Conservation (phyloP, 2,797 vertebrate species). For the Bucorvus abyssinicus region DNA sequence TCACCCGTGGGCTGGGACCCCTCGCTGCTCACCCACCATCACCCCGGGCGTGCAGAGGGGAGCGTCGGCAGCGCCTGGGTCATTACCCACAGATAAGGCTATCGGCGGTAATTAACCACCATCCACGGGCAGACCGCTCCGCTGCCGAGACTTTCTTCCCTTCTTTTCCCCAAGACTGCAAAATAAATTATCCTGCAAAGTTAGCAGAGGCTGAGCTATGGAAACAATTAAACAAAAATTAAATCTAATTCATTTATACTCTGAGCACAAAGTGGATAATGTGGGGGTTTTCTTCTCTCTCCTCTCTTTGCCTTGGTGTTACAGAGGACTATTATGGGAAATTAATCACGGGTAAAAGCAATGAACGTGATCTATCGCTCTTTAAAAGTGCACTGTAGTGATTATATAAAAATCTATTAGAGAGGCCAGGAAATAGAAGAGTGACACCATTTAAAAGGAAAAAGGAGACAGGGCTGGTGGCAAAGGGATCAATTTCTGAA, state of each 20-base stretch:
- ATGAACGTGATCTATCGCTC: constrained; percentile 82
- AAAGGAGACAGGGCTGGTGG: constrained; percentile 35
- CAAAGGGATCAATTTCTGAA: constrained; percentile 30
- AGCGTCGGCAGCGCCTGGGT: neutral
- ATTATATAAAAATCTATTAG: constrained; percentile 76
- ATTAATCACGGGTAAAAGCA: constrained; percentile 82
- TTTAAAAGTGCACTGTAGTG: constrained; percentile 76
- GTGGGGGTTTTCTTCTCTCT: constrained; percentile 62
- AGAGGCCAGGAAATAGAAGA: constrained; percentile 56
- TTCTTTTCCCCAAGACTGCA: constrained; percentile 78
- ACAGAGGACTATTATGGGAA: constrained; percentile 81
- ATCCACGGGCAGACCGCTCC: constrained; percentile 69
- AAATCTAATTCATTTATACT: constrained; percentile 88
- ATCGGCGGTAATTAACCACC: constrained; percentile 86
- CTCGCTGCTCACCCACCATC: neutral
- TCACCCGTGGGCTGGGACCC: neutral
- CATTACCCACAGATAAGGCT: constrained; percentile 84
- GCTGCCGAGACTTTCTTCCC: constrained; percentile 56
- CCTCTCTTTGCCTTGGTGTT: constrained; percentile 70
- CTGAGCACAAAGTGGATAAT: constrained; percentile 84
- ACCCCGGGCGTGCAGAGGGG: constrained; percentile 41
- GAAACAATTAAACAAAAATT: constrained; percentile 92
- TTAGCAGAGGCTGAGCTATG: constrained; percentile 84
- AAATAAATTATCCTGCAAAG: constrained; percentile 88
- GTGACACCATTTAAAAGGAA: constrained; percentile 53